A percentile compares a stretch with the other conserved stretches of the same genome.
Conservation (phyloP, 2,113 vertebrate species). For the Isichthys henryi region DNA sequence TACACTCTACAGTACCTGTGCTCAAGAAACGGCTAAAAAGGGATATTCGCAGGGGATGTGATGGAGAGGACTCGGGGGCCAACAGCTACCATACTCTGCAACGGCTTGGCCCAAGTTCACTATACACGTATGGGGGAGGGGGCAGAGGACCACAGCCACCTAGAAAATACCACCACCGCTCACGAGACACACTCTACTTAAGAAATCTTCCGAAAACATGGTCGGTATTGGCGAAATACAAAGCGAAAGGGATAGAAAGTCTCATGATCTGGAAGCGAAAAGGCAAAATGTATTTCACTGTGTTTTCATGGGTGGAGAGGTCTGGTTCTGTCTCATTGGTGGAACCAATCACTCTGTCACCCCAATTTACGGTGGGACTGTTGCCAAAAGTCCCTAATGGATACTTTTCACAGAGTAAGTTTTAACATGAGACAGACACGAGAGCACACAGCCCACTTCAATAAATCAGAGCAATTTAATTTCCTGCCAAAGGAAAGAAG, state of each 20-base stretch:
- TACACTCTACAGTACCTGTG: background rate
- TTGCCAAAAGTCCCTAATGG: background rate
- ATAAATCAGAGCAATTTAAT: conserved; percentile 30
- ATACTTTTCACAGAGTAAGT: background rate
- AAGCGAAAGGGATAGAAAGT: background rate
- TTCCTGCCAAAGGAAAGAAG: conserved; percentile 29
- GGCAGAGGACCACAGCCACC: background rate
- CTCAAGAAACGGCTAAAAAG: background rate
- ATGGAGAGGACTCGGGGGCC: background rate
- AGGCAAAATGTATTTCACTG: background rate
- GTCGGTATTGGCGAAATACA: background rate
- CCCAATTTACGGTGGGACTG: background rate
- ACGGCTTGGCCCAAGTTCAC: background rate
- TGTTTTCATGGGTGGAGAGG: background rate
- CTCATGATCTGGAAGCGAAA: background rate
- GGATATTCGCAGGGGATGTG: background rate
- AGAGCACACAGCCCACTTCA: conserved; percentile 13
- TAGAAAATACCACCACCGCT: background rate
- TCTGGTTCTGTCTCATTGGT: background rate
- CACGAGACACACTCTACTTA: background rate
- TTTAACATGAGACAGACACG: conserved; percentile 11
- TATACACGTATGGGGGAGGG: background rate
- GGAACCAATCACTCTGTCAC: background rate
- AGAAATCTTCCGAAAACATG: conserved; percentile 21
- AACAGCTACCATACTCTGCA: background rate